Conservation (phyloP, 2,888 invertebrate genomes). For the Dorcus parallelipipedus region DNA sequence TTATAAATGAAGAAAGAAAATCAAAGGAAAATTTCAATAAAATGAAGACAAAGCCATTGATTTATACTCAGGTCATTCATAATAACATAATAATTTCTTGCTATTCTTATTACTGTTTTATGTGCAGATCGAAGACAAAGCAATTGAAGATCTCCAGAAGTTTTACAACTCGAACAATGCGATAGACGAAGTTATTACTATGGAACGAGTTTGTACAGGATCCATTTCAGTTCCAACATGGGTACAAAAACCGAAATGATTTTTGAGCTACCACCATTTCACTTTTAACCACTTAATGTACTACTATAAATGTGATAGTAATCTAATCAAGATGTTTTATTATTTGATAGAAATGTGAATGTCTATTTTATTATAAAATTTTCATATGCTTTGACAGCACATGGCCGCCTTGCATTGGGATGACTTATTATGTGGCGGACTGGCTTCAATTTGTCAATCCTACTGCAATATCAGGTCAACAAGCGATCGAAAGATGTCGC, state of each 20-base stretch:
- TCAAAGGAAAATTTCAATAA: constrained; percentile 69
- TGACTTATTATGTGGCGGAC: no score
- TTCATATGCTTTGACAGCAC: no score
- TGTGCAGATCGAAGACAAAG: constrained; percentile 77
- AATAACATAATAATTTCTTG: constrained; percentile 23
- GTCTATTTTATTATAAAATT: no score
- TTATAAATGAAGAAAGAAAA: constrained; percentile 70
- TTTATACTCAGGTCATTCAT: constrained; percentile 65
- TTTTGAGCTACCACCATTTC: not conserved
- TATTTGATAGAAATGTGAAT: no score
- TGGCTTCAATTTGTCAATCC: no score
- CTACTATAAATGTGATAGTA: no score
- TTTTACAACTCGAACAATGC: constrained; percentile 71
- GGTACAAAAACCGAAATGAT: constrained; percentile 42
- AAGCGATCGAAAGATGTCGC: no score
- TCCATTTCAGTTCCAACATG: constrained; percentile 58
- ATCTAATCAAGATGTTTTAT: no score
- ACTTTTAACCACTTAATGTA: no score
- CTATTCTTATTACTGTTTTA: not conserved
- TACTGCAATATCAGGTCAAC: no score
- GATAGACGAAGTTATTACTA: constrained; percentile 70
- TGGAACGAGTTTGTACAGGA: constrained; percentile 60
- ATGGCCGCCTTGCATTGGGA: no score
- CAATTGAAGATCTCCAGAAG: constrained; percentile 72
- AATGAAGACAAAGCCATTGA: constrained; percentile 69